Evolutionary conservation across 2,797 vertebrate species (phyloP).

Genomic region (Muraenolepis orangiensis): DNA sequence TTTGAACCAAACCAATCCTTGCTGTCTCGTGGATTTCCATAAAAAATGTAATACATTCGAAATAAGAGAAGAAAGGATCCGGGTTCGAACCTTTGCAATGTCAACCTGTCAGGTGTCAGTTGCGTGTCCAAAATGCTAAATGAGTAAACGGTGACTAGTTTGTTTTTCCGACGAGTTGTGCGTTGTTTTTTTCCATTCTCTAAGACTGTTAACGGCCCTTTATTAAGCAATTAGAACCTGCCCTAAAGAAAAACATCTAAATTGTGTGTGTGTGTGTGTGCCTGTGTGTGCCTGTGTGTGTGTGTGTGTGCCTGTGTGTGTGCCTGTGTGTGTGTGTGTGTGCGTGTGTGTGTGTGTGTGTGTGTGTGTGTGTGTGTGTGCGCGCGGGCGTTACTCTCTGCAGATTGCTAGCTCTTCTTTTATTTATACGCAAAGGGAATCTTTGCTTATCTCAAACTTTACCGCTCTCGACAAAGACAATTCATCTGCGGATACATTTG

Average conservation of each 20-base stretch:
- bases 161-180: neutral
- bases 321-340: conserved; percentile 2
- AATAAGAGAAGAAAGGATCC: no score
- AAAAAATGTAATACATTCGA: no score
- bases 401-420: conserved; percentile 33
- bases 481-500: conserved; percentile 61
- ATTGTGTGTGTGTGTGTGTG: neutral
- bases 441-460: conserved; percentile 61
- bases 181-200: neutral
- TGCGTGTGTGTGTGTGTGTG: conserved; percentile 10
- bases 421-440: conserved; percentile 64
- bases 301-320: neutral
- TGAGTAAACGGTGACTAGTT: neutral
- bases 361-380: conserved; percentile 3
- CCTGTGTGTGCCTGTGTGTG: neutral
- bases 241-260: conserved; percentile 2
- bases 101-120: neutral
- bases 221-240: neutral
- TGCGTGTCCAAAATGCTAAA: neutral
- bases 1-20: neutral
- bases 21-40: neutral
- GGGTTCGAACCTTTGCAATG: neutral
- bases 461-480: conserved; percentile 59
- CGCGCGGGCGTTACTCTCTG: conserved; percentile 20
- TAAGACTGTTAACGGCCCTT: neutral